A percentile compares a stretch with the other conserved stretches of the same genome.
Conservation (phyloP, 2,888 invertebrate genomes). For the Melieria picta region DNA sequence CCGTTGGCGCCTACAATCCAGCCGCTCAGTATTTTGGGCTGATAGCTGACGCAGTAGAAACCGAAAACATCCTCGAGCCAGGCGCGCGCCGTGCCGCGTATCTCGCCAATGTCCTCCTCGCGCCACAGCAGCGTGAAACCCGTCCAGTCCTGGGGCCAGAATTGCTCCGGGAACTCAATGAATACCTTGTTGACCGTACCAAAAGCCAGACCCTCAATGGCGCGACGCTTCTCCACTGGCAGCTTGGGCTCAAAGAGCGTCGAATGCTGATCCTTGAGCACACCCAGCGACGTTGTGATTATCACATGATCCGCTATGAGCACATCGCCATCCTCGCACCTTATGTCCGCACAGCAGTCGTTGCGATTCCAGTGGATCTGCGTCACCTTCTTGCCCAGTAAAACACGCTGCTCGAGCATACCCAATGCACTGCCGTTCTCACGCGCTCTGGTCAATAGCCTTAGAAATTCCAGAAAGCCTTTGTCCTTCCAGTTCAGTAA, state of each 20-base stretch:
- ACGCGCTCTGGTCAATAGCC: constrained; percentile 70
- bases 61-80: constrained; percentile 77
- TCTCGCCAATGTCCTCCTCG: constrained; percentile 65
- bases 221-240: constrained; percentile 66
- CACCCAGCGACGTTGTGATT: constrained; percentile 71
- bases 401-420: constrained; percentile 60
- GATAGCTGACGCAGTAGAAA: constrained; percentile 74
- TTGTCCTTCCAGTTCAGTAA: constrained; percentile 79
- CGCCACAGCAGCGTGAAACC: constrained; percentile 72
- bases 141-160: constrained; percentile 70
- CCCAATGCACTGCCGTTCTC: constrained; percentile 53
- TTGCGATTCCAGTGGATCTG: constrained; percentile 60
- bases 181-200: constrained; percentile 74
- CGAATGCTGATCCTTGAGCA: constrained; percentile 68
- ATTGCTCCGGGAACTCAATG: constrained; percentile 70
- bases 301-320: constrained; percentile 72
- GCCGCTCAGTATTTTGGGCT: constrained; percentile 73
- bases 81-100: constrained; percentile 58
- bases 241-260: constrained; percentile 68
- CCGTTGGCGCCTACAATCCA: constrained; percentile 77
- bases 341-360: constrained; percentile 52
- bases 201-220: constrained; percentile 70
- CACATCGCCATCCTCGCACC: constrained; percentile 62
- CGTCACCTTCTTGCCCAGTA: constrained; percentile 53
- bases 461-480: constrained; percentile 76